Evolutionary conservation across 2,888 invertebrate species (phyloP).

Genomic region (Hypolimnas misippus): DNA sequence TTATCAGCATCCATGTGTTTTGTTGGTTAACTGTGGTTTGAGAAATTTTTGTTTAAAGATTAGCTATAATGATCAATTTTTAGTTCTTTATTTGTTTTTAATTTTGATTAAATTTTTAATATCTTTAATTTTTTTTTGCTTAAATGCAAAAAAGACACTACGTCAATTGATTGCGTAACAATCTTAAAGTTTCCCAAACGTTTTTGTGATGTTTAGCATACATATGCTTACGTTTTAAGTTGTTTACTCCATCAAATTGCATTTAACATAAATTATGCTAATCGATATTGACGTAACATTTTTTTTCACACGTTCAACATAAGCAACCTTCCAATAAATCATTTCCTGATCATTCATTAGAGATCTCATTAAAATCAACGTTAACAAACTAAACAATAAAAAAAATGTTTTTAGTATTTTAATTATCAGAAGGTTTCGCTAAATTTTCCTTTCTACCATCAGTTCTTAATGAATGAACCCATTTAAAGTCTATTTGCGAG

Average conservation of each 20-base stretch:
- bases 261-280: slow-evolving; percentile 37
- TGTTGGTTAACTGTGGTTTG: no score
- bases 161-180: slow-evolving; percentile 1
- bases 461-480: slow-evolving; percentile 56
- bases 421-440: slow-evolving; percentile 53
- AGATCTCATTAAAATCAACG: slow-evolving; percentile 15
- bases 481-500: slow-evolving; percentile 74
- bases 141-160: background rate
- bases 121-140: background rate
- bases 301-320: slow-evolving; percentile 31
- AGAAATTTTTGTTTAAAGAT: no score
- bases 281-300: slow-evolving; percentile 25
- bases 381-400: slow-evolving; percentile 5
- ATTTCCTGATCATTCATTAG: slow-evolving; percentile 31
- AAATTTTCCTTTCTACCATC: slow-evolving; percentile 75
- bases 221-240: slow-evolving; percentile 16
- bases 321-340: slow-evolving; percentile 15
- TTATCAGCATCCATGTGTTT: no score
- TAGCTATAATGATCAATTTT: no score
- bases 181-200: background rate
- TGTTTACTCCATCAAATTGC: slow-evolving; percentile 27
- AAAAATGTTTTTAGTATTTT: slow-evolving; percentile 35
- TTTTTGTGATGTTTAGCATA: slow-evolving; percentile 5
- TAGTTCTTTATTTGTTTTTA: no score
- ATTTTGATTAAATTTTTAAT: no score